Base-by-base conservation (phyloP, 2,888 invertebrate genomes). In the Mantis religiosa region DNA sequence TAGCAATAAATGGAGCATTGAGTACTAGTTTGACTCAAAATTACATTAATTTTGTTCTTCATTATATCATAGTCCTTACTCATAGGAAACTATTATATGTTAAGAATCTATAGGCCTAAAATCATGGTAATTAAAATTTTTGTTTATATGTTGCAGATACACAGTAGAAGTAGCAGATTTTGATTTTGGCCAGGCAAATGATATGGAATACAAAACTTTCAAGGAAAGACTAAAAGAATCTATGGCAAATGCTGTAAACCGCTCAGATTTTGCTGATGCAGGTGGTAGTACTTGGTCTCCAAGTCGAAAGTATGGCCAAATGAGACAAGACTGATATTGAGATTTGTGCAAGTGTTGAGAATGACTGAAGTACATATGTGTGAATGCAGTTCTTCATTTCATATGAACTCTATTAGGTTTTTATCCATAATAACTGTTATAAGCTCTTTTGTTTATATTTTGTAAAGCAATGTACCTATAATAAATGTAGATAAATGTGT, bases 121-220 rank as follows among this genome's bases (percentile, higher is more conserved):
- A 12, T 41, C 2, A 12, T 41, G 12, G 12, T 41, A 41, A 41
- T 30, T 3, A 84, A 25, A 41, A 25, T 85, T 12, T 85, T 28
- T 47, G 27, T 85, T 85, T 9, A 6, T 54, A 6, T 81, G 14
- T 12, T 28, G 8, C 93, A 97, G 97, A 91, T 96, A 96, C 92
- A 96, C 95, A 3, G 95, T 98, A 85, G 98, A 98, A 94, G 98
- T 98, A 25, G 98, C 98, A 0, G 97, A 98, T 93, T 98, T 98
- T 92, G 97, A 98, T 93, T 98, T 98, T 92, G 97, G 97, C 0
- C 97, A 96, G 91, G 95, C 95, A 91, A 95, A 96, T 27, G 97
- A 97, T 91, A 94, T 97, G 93, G 97, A 98, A 92, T 98, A 97
- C 92, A 98, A 97, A 93, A 97, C 98, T 28, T 98, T 98, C 92